phyloP scores from a whole-genome alignment of 2,888 invertebrate genomes.

The Scaptomyza flava region DNA sequence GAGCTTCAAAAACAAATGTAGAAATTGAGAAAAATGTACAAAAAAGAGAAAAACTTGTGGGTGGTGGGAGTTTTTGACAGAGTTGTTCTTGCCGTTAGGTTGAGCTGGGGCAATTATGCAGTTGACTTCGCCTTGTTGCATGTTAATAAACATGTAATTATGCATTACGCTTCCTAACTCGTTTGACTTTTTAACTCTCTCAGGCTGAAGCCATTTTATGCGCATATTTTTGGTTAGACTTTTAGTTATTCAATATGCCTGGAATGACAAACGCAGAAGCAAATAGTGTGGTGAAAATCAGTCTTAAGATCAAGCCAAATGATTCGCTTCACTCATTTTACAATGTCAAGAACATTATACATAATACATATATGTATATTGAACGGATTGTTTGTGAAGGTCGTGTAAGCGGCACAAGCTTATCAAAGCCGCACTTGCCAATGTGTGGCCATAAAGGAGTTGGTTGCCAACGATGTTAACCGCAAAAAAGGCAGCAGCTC shows the following conservation, averaged over 20 bases:
- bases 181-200: conserved; percentile 37
- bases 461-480: conserved; percentile 54
- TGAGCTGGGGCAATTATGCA: conserved; percentile 48
- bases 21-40: conserved; percentile 23
- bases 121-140: conserved; percentile 56
- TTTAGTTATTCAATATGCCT: conserved; percentile 58
- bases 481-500: conserved; percentile 56
- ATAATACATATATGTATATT: conserved; percentile 2
- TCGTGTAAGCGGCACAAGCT: conserved; percentile 14
- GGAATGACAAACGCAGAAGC: neutral
- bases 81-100: conserved; percentile 34
- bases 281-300: neutral
- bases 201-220: conserved; percentile 47
- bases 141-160: conserved; percentile 74
- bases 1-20: conserved; percentile 9
- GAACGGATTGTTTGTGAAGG: neutral
- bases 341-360: conserved; percentile 1
- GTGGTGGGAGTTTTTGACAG: conserved; percentile 4
- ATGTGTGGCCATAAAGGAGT: conserved; percentile 26
- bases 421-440: conserved; percentile 42
- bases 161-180: conserved; percentile 46
- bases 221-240: conserved; percentile 70
- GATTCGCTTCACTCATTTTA: conserved; percentile 1
- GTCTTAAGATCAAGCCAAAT: conserved; percentile 2
- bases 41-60: conserved; percentile 7